Base-by-base conservation (phyloP, 2,113 vertebrate genomes). In the Erythrocebus patas region DNA sequence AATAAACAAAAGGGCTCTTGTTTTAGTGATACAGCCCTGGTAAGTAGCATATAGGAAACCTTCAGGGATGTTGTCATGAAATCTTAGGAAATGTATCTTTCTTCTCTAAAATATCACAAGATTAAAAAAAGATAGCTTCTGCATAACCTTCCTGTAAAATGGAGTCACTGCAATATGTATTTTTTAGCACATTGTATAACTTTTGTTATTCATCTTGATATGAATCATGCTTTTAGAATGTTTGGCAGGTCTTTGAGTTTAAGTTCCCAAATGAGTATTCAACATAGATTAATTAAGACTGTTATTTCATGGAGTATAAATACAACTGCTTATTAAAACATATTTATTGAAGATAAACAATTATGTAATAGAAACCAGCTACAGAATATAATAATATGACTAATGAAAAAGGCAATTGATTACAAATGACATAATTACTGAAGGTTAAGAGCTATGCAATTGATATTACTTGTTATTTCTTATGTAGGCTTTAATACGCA, bases 261-360 rank as follows among this genome's bases (percentile, higher is more conserved):
- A 95, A 95, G 96, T 97, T 98, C 97, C 97, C 97, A 97, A 97
- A 95, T 96, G 97, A 97, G 86, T 97, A 81, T 97, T 97, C 97
- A 97, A 81, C 85, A 89, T 95, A 93, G 97, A 96, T 97, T 98
- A 98, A 98, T 98, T 98, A 97, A 96, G 70, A 97, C 68, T 92
- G 10, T 43, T 98, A 97, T 98, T 99, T 98, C 70, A 97, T 83
- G 92, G 87, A 96, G 79, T 95, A 98, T 72, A 98, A 98, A 98
- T 97, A 98, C 87, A 97, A 98, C 96, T 89, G 79, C 68, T 98
- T 98, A 97, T 98, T 98, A 98, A 98, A 98, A 95, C 95, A 96
- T 92, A 85, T 66, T 50, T 98, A 98, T 98, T 96, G 97, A 98
- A 92, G 89, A 97, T 97, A 97, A 98, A 97, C 57, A 76, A 92